A percentile compares a stretch with the other conserved stretches of the same genome.
Evolutionary conservation across 2,888 invertebrate species (phyloP).

Genomic region (Synergus umbraculus): DNA sequence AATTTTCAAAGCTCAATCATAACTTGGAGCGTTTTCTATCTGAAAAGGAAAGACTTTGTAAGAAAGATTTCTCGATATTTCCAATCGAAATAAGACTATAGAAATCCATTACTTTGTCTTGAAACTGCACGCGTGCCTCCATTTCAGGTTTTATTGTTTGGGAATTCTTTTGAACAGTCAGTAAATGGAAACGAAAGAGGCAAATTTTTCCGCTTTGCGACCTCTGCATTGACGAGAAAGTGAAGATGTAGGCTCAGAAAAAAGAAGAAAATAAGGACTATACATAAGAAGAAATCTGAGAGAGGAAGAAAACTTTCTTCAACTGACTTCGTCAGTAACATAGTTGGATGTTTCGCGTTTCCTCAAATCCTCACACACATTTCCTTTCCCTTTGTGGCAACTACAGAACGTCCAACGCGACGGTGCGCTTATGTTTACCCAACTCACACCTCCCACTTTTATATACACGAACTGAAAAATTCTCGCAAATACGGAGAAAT

Average conservation of each 20-base stretch:
- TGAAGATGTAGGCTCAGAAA: constrained; percentile 49
- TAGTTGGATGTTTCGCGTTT: constrained; percentile 52
- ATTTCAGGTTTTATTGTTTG: constrained; percentile 35
- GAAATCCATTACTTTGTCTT: constrained; percentile 28
- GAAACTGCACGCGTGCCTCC: constrained; percentile 12
- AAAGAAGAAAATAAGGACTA: constrained; percentile 48
- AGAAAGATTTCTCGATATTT: constrained; percentile 27
- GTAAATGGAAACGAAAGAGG: constrained; percentile 42
- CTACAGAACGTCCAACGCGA: constrained; percentile 52
- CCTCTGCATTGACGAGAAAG: constrained; percentile 48
- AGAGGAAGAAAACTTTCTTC: constrained; percentile 10
- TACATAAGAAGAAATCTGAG: background rate
- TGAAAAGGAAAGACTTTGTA: constrained; percentile 4
- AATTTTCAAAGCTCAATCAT: constrained; percentile 29
- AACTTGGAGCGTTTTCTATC: background rate
- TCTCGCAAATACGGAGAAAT: constrained; percentile 16
- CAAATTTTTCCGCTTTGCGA: constrained; percentile 49
- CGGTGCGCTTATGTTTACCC: constrained; percentile 50
- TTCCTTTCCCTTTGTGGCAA: constrained; percentile 52
- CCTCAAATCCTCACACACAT: constrained; percentile 50
- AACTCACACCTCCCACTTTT: constrained; percentile 50
- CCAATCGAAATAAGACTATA: constrained; percentile 28
- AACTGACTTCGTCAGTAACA: constrained; percentile 35
- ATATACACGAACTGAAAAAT: constrained; percentile 9
- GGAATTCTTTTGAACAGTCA: constrained; percentile 27